A percentile compares a stretch with the other conserved stretches of the same genome.
Conservation (phyloP, 2,888 invertebrate genomes). For the Microctonus brassicae region DNA sequence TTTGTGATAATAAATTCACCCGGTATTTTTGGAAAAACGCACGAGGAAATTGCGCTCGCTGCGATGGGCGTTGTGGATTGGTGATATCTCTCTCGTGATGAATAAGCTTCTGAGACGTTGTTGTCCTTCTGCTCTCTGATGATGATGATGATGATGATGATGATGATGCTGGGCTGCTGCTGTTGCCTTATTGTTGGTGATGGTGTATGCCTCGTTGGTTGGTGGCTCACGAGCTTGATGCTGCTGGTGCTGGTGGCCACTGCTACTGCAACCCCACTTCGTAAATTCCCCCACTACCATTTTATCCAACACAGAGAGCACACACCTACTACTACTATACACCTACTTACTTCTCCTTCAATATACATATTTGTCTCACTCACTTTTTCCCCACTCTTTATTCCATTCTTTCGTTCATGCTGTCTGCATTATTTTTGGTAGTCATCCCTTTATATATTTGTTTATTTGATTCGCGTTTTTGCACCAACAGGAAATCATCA, state of each 20-base stretch:
- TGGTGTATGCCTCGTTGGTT: conserved; percentile 1
- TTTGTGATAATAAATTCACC: not conserved
- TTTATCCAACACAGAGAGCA: conserved; percentile 19
- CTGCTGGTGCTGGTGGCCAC: conserved; percentile 20
- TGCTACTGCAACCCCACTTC: conserved; percentile 26
- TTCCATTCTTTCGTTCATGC: not conserved
- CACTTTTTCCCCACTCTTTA: not conserved
- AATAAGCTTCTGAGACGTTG: conserved; percentile 31
- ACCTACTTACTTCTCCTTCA: not conserved
- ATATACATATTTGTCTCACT: not conserved
- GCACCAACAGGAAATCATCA: not conserved
- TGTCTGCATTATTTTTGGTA: conserved; percentile 3
- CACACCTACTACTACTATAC: conserved; percentile 31
- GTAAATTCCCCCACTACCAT: conserved; percentile 22
- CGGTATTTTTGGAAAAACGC: not conserved
- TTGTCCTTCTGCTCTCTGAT: conserved; percentile 31
- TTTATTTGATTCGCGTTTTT: not conserved
- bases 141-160: conserved; percentile 35
- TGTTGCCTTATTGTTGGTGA: conserved; percentile 19
- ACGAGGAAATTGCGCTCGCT: conserved; percentile 44
- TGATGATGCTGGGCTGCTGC: conserved; percentile 26
- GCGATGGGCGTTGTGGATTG: conserved; percentile 46
- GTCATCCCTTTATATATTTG: conserved; percentile 3
- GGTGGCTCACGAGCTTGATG: conserved; percentile 24
- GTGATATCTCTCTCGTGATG: conserved; percentile 28